phyloP scores from a whole-genome alignment of 2,888 invertebrate genomes.

The Lasioglossum marginatum region DNA sequence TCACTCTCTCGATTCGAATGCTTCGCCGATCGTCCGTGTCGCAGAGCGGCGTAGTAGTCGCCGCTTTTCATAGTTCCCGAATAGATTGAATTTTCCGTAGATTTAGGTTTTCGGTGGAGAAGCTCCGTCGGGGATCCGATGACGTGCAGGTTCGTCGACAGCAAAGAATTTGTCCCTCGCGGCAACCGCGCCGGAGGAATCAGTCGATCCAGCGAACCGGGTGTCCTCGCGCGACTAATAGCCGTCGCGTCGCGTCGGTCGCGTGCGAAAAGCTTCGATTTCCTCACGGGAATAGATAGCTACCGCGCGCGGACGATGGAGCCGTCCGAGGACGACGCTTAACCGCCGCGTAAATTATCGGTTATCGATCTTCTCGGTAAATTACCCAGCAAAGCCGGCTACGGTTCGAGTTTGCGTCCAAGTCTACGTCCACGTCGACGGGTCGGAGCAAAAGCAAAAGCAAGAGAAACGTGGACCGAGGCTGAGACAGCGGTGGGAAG shows the following conservation, averaged over 20 bases:
- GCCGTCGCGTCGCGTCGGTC: not conserved
- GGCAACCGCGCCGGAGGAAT: not conserved
- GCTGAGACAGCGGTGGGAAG: constrained; percentile 10
- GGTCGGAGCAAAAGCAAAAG: not conserved
- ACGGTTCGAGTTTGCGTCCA: constrained; percentile 14
- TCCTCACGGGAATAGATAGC: not conserved
- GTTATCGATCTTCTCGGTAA: constrained; percentile 70
- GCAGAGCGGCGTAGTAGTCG: too few relatives aligned
- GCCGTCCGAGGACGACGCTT: constrained; percentile 56
- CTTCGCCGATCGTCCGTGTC: too few relatives aligned
- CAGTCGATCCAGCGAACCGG: not conserved
- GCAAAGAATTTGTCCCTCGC: not conserved
- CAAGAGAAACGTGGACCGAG: not conserved
- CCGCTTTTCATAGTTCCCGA: too few relatives aligned
- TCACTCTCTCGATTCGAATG: too few relatives aligned
- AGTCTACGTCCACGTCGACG: not conserved
- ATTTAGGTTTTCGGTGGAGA: not conserved
- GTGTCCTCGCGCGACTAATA: not conserved
- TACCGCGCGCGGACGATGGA: constrained; percentile 47
- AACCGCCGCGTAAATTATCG: constrained; percentile 66
- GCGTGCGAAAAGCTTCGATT: not conserved
- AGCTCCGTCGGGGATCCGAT: too few relatives aligned
- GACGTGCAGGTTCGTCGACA: not conserved
- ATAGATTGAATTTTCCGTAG: not conserved
- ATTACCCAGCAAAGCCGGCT: constrained; percentile 55